Conservation (phyloP, 2,113 vertebrate species). For the Sorex araneus region DNA sequence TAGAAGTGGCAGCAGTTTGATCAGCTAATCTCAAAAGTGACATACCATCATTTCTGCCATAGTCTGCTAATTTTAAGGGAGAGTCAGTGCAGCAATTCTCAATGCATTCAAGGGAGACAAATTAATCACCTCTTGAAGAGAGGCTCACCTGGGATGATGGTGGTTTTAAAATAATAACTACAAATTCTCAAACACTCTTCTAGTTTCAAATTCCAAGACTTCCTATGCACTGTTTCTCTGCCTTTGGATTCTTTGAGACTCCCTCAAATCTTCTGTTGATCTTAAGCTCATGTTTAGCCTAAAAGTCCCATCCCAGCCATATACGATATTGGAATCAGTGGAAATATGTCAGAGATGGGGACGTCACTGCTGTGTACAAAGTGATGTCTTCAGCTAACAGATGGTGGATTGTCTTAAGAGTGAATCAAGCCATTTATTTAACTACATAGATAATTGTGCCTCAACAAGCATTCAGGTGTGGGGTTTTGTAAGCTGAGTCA, state of each 20-base stretch:
- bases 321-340: constrained; percentile 4
- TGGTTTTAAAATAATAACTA: constrained; percentile 34
- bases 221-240: background rate
- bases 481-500: background rate
- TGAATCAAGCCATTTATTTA: background rate
- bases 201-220: constrained; percentile 5
- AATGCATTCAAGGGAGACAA: background rate
- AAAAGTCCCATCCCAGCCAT: constrained; percentile 22
- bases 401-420: background rate
- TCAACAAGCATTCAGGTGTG: background rate
- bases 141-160: background rate
- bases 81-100: background rate
- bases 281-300: constrained; percentile 31
- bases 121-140: background rate
- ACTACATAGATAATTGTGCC: background rate
- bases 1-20: background rate
- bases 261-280: constrained; percentile 40
- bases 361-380: constrained; percentile 2
- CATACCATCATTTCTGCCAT: background rate
- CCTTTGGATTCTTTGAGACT: constrained; percentile 15
- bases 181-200: background rate
- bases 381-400: background rate
- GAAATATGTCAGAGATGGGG: background rate
- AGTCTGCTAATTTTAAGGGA: constrained; percentile 12
- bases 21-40: background rate